phyloP scores from a whole-genome alignment of 2,797 vertebrate species.

The Sphenopsis melanotis region DNA sequence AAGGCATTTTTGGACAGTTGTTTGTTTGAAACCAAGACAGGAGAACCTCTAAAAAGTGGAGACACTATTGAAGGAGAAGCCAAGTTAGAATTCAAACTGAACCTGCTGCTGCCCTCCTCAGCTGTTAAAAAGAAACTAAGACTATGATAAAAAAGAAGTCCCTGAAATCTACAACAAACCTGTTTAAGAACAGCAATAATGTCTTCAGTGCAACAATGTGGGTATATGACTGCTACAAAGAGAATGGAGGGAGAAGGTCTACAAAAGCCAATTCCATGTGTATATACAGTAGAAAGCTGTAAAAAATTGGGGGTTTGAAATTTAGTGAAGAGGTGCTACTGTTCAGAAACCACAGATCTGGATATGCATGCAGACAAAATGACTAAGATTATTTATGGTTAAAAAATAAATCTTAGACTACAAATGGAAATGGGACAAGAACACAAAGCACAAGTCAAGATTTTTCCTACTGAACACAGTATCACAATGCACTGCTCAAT shows the following conservation, averaged over 20 bases:
- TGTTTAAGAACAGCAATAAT: neutral
- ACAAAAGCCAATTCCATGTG: neutral
- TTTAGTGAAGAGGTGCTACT: neutral
- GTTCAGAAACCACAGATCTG: neutral
- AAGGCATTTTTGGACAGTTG: neutral
- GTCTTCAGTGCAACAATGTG: fast-evolving
- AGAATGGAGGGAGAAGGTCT: neutral
- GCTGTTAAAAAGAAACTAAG: neutral
- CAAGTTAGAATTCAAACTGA: neutral
- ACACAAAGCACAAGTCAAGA: neutral
- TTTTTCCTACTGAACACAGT: neutral
- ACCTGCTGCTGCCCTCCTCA: neutral
- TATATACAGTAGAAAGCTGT: neutral
- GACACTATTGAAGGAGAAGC: neutral
- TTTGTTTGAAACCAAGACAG: neutral
- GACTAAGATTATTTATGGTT: neutral
- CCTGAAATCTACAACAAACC: neutral
- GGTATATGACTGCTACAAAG: neutral
- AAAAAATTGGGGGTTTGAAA: neutral
- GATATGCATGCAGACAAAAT: neutral
- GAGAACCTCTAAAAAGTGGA: neutral
- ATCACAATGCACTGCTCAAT: neutral
- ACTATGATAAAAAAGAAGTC: neutral
- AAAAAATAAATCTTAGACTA: neutral
- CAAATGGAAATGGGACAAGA: neutral